Percentiles rank a stretch among this genome's conserved stretches.
phyloP scores from a whole-genome alignment of 37 sponge, comb jelly and placozoan genomes.

The Tethya wilhelma region DNA sequence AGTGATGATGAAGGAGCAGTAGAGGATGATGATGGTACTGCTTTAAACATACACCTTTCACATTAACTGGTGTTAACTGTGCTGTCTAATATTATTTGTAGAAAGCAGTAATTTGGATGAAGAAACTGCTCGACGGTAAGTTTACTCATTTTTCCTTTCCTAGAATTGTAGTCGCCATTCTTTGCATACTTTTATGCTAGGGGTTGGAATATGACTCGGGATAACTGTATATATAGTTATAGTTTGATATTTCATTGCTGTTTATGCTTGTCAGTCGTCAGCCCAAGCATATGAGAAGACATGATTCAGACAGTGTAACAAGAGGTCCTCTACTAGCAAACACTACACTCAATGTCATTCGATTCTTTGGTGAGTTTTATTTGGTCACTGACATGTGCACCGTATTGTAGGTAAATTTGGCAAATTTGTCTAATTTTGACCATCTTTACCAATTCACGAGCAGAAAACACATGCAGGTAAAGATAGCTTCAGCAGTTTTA shows the following conservation, averaged over 20 bases:
- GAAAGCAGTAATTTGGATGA: not conserved
- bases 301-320: constrained; percentile 7
- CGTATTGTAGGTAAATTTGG: not conserved
- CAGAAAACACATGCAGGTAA: not conserved
- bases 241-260: too few relatives aligned
- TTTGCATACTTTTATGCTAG: too few relatives aligned
- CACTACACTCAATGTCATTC: constrained; percentile 85
- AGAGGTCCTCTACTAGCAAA: constrained; percentile 89
- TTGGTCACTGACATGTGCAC: not conserved
- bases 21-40: constrained; percentile 62
- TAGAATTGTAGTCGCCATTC: not conserved
- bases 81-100: not conserved
- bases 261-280: too few relatives aligned
- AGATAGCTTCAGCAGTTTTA: too few relatives aligned
- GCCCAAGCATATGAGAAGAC: not conserved
- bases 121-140: not conserved
- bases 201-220: too few relatives aligned
- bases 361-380: constrained; percentile 75
- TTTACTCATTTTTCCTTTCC: not conserved
- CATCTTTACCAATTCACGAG: not conserved
- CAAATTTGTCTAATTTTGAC: not conserved
- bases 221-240: too few relatives aligned
- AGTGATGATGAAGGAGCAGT: constrained; percentile 54
- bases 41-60: not conserved
- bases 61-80: not conserved